Conservation (phyloP, 1,140 invertebrate species). For the Odontomachus brunneus region DNA sequence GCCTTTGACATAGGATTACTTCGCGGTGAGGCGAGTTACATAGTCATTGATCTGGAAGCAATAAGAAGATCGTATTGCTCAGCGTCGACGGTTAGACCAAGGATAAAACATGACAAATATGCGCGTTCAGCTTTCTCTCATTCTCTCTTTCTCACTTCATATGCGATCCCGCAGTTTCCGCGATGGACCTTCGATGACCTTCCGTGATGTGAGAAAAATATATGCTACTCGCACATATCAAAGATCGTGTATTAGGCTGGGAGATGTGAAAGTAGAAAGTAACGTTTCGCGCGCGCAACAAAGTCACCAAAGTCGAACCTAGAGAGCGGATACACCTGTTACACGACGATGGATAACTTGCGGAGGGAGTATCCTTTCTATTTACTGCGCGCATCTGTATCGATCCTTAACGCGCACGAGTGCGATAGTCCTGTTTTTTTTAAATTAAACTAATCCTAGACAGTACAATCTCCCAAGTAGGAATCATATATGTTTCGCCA, state of each 20-base stretch:
- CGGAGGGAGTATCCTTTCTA: neutral
- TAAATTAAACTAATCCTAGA: too few species aligned
- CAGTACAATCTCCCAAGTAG: too few species aligned
- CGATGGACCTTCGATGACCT: conserved; percentile 26
- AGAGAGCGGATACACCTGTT: conserved; percentile 51
- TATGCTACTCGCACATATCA: neutral
- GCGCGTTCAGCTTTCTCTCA: conserved; percentile 32
- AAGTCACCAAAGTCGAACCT: conserved; percentile 25
- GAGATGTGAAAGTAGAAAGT: conserved; percentile 70
- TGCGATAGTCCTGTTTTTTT: too few species aligned
- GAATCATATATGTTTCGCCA: too few species aligned
- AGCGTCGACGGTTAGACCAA: conserved; percentile 14
- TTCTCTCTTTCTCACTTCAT: conserved; percentile 20
- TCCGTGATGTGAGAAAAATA: conserved; percentile 13
- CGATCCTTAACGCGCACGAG: too few species aligned
- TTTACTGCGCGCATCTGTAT: neutral
- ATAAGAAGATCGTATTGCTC: neutral
- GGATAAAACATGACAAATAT: neutral
- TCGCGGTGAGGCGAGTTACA: too few species aligned
- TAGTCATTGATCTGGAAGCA: too few species aligned
- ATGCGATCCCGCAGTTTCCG: neutral
- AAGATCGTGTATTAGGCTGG: conserved; percentile 20
- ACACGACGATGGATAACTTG: neutral
- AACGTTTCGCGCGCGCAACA: conserved; percentile 14
- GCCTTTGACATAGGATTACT: too few species aligned